Evolutionary conservation across 2,888 invertebrate species (phyloP).

Genomic region (Acholoe squamosa): DNA sequence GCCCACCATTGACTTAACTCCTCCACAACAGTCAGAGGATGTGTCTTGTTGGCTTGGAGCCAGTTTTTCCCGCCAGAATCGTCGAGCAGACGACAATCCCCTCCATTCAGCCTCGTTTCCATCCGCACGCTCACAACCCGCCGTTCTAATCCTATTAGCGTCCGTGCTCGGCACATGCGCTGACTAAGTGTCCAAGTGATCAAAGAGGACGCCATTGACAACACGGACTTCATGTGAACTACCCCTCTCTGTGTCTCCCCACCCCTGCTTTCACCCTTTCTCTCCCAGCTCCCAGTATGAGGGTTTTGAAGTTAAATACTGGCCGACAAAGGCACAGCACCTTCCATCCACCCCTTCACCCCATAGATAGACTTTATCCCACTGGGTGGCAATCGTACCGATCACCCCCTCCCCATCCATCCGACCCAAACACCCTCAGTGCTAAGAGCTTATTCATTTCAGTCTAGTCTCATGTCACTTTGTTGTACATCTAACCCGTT

Average conservation of each 20-base stretch:
- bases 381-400: background rate
- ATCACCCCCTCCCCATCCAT: conserved; percentile 15
- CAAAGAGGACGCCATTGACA: conserved; percentile 50
- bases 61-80: background rate
- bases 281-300: background rate
- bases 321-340: background rate
- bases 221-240: conserved; percentile 34
- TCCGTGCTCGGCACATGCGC: conserved; percentile 33
- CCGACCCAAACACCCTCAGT: background rate
- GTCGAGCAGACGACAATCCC: conserved; percentile 11
- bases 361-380: background rate
- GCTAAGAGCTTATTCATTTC: background rate
- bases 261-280: background rate
- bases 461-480: background rate
- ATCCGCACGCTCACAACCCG: conserved; percentile 13
- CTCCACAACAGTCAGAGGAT: background rate
- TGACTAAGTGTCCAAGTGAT: conserved; percentile 39
- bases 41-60: background rate
- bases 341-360: background rate
- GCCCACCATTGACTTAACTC: conserved; percentile 26
- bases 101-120: background rate
- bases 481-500: background rate
- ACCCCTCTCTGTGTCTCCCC: background rate
- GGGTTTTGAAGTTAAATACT: background rate
- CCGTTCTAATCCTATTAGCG: conserved; percentile 50